Evolutionary conservation across 2,113 vertebrate species (phyloP).

Genomic region (Odontesthes bonariensis): DNA sequence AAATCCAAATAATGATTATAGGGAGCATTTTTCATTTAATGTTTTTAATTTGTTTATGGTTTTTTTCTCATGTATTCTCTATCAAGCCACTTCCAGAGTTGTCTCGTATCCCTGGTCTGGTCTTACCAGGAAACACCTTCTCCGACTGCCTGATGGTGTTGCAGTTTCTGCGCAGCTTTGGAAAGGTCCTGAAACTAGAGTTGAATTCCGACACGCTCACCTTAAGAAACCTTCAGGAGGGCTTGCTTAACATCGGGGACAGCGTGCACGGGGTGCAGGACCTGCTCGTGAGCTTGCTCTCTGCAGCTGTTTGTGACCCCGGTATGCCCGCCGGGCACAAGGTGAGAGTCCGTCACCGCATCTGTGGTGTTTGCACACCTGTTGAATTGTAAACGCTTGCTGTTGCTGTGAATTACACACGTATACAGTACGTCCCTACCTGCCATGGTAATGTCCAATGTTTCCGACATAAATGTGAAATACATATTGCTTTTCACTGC

Average conservation of each 20-base stretch:
- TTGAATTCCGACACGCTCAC: slow-evolving; percentile 85
- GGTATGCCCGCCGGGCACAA: slow-evolving; percentile 91
- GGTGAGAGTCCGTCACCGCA: slow-evolving; percentile 80
- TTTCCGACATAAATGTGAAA: no score
- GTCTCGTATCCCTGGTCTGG: slow-evolving; percentile 89
- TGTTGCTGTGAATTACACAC: not conserved
- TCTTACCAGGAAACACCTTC: slow-evolving; percentile 89
- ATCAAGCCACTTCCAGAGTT: slow-evolving; percentile 90
- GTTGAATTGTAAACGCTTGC: not conserved
- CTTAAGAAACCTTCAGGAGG: slow-evolving; percentile 90
- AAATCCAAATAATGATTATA: not conserved
- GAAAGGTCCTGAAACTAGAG: slow-evolving; percentile 92
- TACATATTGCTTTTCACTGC: no score
- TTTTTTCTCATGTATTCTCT: not conserved
- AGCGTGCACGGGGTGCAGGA: slow-evolving; percentile 90
- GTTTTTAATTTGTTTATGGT: not conserved
- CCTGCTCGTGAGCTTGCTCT: slow-evolving; percentile 92
- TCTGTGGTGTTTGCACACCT: not conserved
- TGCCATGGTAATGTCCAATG: no score
- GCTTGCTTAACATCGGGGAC: slow-evolving; percentile 90
- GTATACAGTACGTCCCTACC: not conserved
- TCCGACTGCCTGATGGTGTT: slow-evolving; percentile 95
- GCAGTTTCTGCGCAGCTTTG: slow-evolving; percentile 94
- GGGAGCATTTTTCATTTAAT: not conserved
- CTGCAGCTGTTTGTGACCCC: slow-evolving; percentile 91